Conservation (phyloP, 2,888 invertebrate species). For the Graphium colonna region DNA sequence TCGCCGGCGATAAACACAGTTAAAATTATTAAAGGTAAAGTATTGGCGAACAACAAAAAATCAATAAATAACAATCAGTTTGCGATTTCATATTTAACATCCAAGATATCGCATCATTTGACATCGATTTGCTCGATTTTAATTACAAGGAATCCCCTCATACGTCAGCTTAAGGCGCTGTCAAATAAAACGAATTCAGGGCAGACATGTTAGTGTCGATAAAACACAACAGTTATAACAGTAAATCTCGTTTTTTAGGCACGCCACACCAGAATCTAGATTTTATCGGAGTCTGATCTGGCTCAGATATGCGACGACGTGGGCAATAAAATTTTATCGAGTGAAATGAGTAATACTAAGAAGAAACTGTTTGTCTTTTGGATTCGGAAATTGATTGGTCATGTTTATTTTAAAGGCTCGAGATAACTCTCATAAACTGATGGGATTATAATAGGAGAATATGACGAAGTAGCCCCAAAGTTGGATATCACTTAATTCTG, state of each 20-base stretch:
- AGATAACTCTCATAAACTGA: no score
- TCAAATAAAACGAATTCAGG: conserved; percentile 1
- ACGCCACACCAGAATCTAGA: not conserved
- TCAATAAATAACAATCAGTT: not conserved
- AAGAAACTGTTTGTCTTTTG: no score
- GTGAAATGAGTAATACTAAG: not conserved
- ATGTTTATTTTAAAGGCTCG: no score
- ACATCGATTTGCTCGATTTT: not conserved
- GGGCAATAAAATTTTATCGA: not conserved
- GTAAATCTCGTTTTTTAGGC: not conserved
- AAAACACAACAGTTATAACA: conserved; percentile 9
- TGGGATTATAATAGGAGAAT: no score
- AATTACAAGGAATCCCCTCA: not conserved
- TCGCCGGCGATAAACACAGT: no score
- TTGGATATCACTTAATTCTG: no score
- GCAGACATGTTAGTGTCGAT: not conserved
- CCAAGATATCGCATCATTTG: no score
- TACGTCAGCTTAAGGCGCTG: not conserved
- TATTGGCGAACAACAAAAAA: no score
- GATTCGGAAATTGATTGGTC: no score
- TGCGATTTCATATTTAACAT: not conserved
- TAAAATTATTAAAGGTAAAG: no score
- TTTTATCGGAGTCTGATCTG: not conserved
- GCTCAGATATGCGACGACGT: not conserved
- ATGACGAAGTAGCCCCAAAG: no score